These are phyloP conservation scores for Jordanella pulchra DNA, from an alignment of 2,797 vertebrate genomes.

Conservation along the genomic window DNA sequence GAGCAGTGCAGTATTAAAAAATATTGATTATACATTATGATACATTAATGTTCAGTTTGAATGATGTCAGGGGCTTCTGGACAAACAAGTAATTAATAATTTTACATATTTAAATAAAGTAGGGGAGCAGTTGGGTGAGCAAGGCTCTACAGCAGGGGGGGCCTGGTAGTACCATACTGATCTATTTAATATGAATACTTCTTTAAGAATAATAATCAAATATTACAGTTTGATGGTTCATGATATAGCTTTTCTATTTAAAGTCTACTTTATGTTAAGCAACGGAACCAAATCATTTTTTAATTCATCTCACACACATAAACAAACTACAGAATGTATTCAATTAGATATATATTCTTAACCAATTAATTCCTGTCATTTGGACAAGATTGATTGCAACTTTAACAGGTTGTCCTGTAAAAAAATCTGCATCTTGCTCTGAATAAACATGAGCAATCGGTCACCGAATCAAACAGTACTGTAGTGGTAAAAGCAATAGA, in stretches of 20 bases:
- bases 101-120: too few species aligned
- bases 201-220: neutral
- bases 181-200: too few species aligned
- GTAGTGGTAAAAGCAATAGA: neutral
- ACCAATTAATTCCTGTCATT: conserved; percentile 33
- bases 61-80: too few species aligned
- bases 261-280: neutral
- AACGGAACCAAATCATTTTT: conserved; percentile 1
- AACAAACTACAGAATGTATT: conserved; percentile 27
- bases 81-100: too few species aligned
- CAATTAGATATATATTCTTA: conserved; percentile 27
- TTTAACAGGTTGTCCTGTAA: conserved; percentile 6
- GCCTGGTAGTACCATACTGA: too few species aligned
- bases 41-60: too few species aligned
- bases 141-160: too few species aligned
- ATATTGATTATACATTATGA: too few species aligned
- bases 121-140: too few species aligned
- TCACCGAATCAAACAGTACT: neutral
- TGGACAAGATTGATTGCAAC: conserved; percentile 8
- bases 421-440: conserved; percentile 2
- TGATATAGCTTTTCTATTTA: neutral
- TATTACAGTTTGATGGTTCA: neutral
- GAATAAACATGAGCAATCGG: conserved; percentile 21
- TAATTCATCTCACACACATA: conserved; percentile 8
- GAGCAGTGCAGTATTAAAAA: too few species aligned